A percentile compares a stretch with the other conserved stretches of the same genome.
These are phyloP conservation scores for Dryomyza anilis DNA, from an alignment of 2,888 invertebrate species.

Conservation along the genomic window DNA sequence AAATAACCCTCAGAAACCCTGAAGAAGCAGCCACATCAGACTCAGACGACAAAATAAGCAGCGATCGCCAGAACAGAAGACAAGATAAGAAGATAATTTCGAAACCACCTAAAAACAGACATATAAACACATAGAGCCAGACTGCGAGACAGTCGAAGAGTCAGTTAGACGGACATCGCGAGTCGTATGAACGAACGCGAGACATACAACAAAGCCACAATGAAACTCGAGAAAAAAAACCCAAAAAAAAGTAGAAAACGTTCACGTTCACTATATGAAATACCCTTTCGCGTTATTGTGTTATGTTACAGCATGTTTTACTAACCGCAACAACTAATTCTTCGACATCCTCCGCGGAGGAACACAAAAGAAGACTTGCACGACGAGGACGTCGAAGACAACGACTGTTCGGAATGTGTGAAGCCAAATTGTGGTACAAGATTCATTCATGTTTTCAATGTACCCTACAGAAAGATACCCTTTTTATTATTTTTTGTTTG, in stretches of 20 bases:
- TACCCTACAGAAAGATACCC: slow-evolving; percentile 36
- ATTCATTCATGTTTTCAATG: slow-evolving; percentile 56
- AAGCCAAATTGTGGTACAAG: slow-evolving; percentile 49
- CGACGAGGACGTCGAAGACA: too few species aligned
- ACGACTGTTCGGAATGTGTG: slow-evolving; percentile 38
- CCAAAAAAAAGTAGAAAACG: neutral
- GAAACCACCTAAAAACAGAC: slow-evolving; percentile 6
- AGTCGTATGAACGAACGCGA: neutral
- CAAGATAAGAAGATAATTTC: slow-evolving; percentile 21
- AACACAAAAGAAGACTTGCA: slow-evolving; percentile 12
- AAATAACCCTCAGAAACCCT: slow-evolving; percentile 22
- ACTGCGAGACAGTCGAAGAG: neutral
- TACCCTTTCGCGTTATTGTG: neutral
- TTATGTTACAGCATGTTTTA: slow-evolving; percentile 53
- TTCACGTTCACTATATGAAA: too few species aligned
- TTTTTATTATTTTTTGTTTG: too few species aligned
- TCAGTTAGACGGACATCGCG: neutral
- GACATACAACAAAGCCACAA: neutral
- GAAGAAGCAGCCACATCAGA: slow-evolving; percentile 13
- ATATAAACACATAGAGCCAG: neutral
- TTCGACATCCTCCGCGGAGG: slow-evolving; percentile 27
- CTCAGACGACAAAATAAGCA: slow-evolving; percentile 14
- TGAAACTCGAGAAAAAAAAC: neutral
- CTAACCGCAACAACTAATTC: slow-evolving; percentile 51
- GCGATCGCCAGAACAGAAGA: slow-evolving; percentile 13